phyloP scores from a whole-genome alignment of 2,888 invertebrate species.

The Tachystola acroxantha region DNA sequence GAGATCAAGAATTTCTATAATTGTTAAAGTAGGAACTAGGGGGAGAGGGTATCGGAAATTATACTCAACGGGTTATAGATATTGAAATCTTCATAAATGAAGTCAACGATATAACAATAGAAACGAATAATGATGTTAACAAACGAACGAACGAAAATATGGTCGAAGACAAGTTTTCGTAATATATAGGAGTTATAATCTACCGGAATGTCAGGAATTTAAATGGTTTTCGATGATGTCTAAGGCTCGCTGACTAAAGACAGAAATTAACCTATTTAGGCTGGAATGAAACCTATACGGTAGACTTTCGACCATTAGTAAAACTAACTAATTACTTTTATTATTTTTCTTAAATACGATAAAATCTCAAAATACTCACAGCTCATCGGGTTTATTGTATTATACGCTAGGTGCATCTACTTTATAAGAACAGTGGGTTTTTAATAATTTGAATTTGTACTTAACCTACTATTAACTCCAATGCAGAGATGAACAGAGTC shows the following conservation, averaged over 20 bases:
- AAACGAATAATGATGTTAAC: neutral
- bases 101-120: conserved; percentile 4
- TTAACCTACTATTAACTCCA: conserved; percentile 68
- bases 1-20: conserved; percentile 41
- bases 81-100: conserved; percentile 8
- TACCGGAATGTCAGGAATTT: conserved; percentile 31
- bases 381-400: conserved; percentile 77
- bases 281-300: conserved; percentile 62
- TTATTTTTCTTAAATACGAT: conserved; percentile 68
- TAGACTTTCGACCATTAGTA: conserved; percentile 53
- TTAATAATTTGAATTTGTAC: conserved; percentile 76
- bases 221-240: conserved; percentile 50
- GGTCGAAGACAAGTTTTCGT: conserved; percentile 29
- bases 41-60: conserved; percentile 36
- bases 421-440: conserved; percentile 76
- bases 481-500: conserved; percentile 46
- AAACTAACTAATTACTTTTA: conserved; percentile 52
- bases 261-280: conserved; percentile 64
- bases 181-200: conserved; percentile 35
- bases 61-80: neutral
- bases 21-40: conserved; percentile 65
- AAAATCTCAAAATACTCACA: conserved; percentile 79
- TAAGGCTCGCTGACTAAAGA: conserved; percentile 52
- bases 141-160: conserved; percentile 22
- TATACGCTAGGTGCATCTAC: conserved; percentile 76